Evolutionary conservation across 2,888 invertebrate species (phyloP).

Genomic region (Tenthredo mesomela): DNA sequence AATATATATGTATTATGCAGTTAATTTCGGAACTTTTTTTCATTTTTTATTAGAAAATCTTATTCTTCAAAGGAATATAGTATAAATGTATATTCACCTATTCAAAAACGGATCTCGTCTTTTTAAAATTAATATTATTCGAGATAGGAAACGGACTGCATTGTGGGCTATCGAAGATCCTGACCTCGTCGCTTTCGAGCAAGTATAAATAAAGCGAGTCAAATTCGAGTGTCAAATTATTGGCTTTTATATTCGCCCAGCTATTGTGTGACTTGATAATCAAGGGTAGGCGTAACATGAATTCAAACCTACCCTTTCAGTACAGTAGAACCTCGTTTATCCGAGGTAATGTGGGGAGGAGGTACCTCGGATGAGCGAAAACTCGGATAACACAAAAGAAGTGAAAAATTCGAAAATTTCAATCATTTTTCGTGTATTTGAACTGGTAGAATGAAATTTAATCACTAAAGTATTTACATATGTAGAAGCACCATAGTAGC

Average conservation of each 20-base stretch:
- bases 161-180: not conserved
- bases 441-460: no score
- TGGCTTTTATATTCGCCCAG: not conserved
- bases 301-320: not conserved
- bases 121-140: not conserved
- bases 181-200: not conserved
- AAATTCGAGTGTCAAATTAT: not conserved
- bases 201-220: not conserved
- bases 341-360: no score
- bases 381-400: no score
- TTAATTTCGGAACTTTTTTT: not conserved
- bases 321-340: no score
- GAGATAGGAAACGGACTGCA: not conserved
- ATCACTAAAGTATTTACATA: no score
- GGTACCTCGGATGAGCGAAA: no score
- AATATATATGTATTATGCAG: not conserved
- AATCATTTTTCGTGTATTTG: no score
- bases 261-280: not conserved
- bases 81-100: no score
- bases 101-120: not conserved
- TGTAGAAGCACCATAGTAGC: no score
- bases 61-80: no score
- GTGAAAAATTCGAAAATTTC: no score
- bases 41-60: not conserved
- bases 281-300: not conserved